A percentile compares a stretch with the other conserved stretches of the same genome.
phyloP scores from a whole-genome alignment of 2,797 vertebrate species.

The Pantherophis alleghaniensis region DNA sequence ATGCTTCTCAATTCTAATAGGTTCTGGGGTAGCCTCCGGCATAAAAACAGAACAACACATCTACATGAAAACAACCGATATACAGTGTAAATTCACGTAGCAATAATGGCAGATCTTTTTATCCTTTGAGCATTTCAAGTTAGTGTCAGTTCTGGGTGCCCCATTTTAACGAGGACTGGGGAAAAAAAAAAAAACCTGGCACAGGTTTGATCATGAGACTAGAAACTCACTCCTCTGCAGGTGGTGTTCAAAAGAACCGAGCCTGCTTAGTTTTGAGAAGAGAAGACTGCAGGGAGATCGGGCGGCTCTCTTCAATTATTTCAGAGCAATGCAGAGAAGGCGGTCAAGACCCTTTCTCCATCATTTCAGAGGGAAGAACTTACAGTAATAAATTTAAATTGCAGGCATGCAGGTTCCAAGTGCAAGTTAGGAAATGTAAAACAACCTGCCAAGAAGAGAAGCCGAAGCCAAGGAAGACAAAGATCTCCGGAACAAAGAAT shows the following conservation, averaged over 20 bases:
- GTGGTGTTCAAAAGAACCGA: background rate
- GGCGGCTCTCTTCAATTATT: background rate
- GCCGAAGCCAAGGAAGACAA: background rate
- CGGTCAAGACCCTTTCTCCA: background rate
- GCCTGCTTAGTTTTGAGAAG: background rate
- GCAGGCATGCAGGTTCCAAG: background rate
- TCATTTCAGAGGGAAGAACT: background rate
- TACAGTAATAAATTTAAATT: background rate
- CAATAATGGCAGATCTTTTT: background rate
- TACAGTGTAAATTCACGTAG: background rate
- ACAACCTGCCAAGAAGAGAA: background rate
- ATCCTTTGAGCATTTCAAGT: background rate
- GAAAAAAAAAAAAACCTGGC: background rate
- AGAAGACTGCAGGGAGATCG: background rate
- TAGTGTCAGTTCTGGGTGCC: background rate
- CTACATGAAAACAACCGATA: background rate
- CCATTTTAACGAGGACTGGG: background rate
- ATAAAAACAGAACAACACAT: background rate
- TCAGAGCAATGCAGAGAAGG: background rate
- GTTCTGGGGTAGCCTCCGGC: background rate
- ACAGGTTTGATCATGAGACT: background rate
- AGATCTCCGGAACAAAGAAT: background rate
- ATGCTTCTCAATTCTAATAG: background rate
- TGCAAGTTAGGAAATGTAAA: background rate
- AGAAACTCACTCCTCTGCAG: background rate